A percentile compares a stretch with the other conserved stretches of the same genome.
phyloP scores from a whole-genome alignment of 2,888 invertebrate species.

The Meteorus colon region DNA sequence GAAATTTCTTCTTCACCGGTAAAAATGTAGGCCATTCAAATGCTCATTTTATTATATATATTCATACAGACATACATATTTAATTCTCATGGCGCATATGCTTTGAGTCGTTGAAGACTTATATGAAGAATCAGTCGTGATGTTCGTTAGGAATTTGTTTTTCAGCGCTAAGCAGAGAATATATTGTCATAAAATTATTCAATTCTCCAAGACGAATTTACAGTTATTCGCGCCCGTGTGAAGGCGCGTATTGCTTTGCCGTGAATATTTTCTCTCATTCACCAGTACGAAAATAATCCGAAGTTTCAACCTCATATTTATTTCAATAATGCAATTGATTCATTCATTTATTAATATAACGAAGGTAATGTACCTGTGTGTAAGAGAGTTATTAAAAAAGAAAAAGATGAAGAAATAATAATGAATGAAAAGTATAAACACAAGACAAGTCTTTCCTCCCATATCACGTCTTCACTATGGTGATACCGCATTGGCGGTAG shows the following conservation, averaged over 20 bases:
- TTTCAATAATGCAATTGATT: neutral
- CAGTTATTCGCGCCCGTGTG: slow-evolving; percentile 39
- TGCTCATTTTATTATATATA: neutral
- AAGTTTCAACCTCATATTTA: neutral
- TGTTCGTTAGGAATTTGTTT: slow-evolving; percentile 33
- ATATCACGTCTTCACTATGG: neutral
- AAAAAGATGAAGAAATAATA: neutral
- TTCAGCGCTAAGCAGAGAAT: slow-evolving; percentile 1
- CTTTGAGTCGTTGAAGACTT: neutral
- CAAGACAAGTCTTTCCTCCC: slow-evolving; percentile 18
- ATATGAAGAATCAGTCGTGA: neutral
- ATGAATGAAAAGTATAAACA: neutral
- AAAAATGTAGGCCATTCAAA: neutral
- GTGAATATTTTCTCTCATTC: neutral
- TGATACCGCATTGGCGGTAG: slow-evolving; percentile 50
- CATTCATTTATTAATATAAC: neutral
- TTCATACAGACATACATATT: neutral
- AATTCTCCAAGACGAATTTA: slow-evolving; percentile 39
- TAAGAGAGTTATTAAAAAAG: neutral
- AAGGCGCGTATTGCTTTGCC: neutral
- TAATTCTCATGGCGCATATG: neutral
- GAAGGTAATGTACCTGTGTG: neutral
- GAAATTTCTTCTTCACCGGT: neutral
- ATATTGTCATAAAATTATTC: slow-evolving; percentile 31
- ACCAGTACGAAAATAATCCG: neutral